Evolutionary conservation across 2,888 invertebrate genomes (phyloP).

Genomic region (Hymenopus coronatus): DNA sequence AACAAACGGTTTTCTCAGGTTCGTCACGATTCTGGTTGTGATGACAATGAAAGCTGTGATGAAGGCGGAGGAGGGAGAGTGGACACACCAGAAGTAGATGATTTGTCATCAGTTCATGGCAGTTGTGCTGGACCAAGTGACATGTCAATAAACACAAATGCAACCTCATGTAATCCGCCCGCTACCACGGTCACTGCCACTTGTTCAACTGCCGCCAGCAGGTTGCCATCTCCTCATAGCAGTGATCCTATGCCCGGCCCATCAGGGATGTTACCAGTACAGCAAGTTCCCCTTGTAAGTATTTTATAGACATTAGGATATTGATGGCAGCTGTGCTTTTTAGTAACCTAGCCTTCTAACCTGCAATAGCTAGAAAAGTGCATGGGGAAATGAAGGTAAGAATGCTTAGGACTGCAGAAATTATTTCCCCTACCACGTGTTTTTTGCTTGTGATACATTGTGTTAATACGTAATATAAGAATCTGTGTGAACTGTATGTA

Average conservation of each 20-base stretch:
- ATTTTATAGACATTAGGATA: slow-evolving; percentile 5
- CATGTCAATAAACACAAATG: slow-evolving; percentile 33
- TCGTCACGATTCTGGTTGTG: slow-evolving; percentile 38
- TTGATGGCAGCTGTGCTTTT: neutral
- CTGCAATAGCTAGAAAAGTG: neutral
- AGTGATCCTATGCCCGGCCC: slow-evolving; percentile 74
- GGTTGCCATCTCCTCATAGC: slow-evolving; percentile 59
- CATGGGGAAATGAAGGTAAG: neutral
- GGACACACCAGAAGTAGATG: slow-evolving; percentile 29
- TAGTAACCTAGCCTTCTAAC: neutral
- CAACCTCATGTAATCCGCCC: slow-evolving; percentile 38
- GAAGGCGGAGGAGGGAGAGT: slow-evolving; percentile 28
- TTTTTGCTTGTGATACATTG: neutral
- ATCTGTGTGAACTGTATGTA: neutral
- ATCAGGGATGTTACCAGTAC: slow-evolving; percentile 82
- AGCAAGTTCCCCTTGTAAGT: slow-evolving; percentile 84
- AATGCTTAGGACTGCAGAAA: neutral
- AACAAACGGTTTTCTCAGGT: slow-evolving; percentile 30
- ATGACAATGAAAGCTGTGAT: slow-evolving; percentile 36
- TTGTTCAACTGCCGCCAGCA: slow-evolving; percentile 32
- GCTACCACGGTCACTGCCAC: slow-evolving; percentile 42
- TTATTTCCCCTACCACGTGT: neutral
- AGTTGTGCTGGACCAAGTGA: slow-evolving; percentile 34
- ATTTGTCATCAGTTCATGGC: slow-evolving; percentile 26
- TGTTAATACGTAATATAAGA: neutral